These are phyloP conservation scores for Plebejus melissa DNA, from an alignment of 2,888 invertebrate genomes.

Conservation along the genomic window DNA sequence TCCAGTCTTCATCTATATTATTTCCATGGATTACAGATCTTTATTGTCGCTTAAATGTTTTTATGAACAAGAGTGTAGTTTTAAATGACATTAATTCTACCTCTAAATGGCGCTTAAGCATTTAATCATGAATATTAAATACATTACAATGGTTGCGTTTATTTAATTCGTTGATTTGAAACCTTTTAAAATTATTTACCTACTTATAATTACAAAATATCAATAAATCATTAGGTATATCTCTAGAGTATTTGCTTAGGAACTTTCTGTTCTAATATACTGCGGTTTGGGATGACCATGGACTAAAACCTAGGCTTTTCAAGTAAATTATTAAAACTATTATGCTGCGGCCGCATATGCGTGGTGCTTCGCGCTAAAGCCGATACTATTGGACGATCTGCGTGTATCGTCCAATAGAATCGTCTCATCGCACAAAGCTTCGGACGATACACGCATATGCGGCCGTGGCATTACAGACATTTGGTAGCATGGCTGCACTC, in stretches of 20 bases:
- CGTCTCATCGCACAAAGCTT: too few relatives aligned
- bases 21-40: not conserved
- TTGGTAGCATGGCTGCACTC: not conserved
- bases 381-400: too few relatives aligned
- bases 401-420: too few relatives aligned
- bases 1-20: not conserved
- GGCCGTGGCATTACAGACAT: not conserved
- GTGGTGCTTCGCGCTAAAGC: too few relatives aligned
- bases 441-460: too few relatives aligned
- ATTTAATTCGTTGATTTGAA: constrained; percentile 74
- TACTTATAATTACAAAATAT: constrained; percentile 64
- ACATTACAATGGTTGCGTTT: constrained; percentile 49
- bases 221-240: constrained; percentile 58
- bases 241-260: constrained; percentile 64
- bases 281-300: constrained; percentile 39
- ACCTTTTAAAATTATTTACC: constrained; percentile 63
- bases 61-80: not conserved
- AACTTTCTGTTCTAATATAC: constrained; percentile 70
- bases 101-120: constrained; percentile 21
- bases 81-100: constrained; percentile 26
- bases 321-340: not conserved
- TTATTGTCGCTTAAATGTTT: not conserved
- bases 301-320: not conserved
- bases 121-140: constrained; percentile 33
- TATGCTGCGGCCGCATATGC: too few relatives aligned